A percentile compares a stretch with the other conserved stretches of the same genome.
Conservation (phyloP, 2,888 invertebrate species). For the Melieria picta region DNA sequence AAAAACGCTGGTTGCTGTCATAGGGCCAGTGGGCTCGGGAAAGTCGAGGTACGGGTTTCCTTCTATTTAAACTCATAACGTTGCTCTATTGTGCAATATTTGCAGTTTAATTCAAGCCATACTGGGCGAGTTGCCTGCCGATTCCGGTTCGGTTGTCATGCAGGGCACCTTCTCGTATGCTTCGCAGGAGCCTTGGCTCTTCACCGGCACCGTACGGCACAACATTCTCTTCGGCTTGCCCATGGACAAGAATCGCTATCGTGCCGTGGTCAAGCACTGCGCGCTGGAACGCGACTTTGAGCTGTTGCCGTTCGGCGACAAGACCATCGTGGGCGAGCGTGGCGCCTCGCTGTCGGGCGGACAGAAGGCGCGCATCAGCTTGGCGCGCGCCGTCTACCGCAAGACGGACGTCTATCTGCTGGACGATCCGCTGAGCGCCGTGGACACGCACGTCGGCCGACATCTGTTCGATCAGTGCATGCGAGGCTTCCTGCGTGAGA, state of each 20-base stretch:
- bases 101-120: constrained; percentile 69
- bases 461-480: constrained; percentile 80
- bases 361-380: constrained; percentile 88
- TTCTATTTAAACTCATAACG: background rate
- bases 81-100: background rate
- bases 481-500: constrained; percentile 69
- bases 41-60: constrained; percentile 65
- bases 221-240: constrained; percentile 73
- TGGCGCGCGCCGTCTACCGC: constrained; percentile 87
- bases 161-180: constrained; percentile 76
- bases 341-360: constrained; percentile 87
- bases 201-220: constrained; percentile 74
- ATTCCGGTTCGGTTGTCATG: constrained; percentile 69
- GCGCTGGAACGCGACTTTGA: constrained; percentile 70
- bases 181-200: constrained; percentile 89
- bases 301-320: constrained; percentile 71
- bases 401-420: constrained; percentile 87
- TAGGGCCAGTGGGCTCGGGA: constrained; percentile 78
- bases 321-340: constrained; percentile 79
- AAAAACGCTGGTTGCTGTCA: constrained; percentile 74
- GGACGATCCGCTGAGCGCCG: constrained; percentile 92
- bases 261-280: constrained; percentile 68
- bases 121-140: constrained; percentile 68
- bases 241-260: constrained; percentile 71
- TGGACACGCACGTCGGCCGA: constrained; percentile 89